Percentiles rank a stretch among this genome's conserved stretches.
These are phyloP conservation scores for Macropodus opercularis DNA, from an alignment of 2,797 vertebrate species.

Conservation along the genomic window DNA sequence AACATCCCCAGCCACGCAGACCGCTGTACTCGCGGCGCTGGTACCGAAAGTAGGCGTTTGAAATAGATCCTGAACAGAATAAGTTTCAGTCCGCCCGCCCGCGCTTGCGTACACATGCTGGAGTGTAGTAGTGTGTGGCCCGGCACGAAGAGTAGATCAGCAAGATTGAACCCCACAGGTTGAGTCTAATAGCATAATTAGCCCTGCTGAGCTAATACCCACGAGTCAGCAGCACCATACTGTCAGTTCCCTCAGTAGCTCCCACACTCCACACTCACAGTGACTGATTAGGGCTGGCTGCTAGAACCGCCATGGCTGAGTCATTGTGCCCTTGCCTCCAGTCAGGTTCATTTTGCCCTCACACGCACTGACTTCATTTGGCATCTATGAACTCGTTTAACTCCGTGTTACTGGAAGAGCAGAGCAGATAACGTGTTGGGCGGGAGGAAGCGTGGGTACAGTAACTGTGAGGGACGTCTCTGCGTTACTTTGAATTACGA, in stretches of 20 bases:
- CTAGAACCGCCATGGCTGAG: constrained; percentile 47
- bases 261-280: constrained; percentile 27
- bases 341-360: constrained; percentile 61
- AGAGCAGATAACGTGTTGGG: constrained; percentile 15
- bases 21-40: not conserved
- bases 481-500: constrained; percentile 21
- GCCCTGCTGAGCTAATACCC: constrained; percentile 54
- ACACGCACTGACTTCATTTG: constrained; percentile 52
- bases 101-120: not conserved
- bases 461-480: constrained; percentile 34
- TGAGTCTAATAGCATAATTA: constrained; percentile 56
- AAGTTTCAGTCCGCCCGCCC: too few species aligned
- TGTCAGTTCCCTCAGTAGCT: constrained; percentile 47
- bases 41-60: not conserved
- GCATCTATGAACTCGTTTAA: constrained; percentile 60
- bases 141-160: constrained; percentile 22
- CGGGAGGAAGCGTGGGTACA: constrained; percentile 20
- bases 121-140: constrained; percentile 16
- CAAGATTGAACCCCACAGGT: constrained; percentile 42
- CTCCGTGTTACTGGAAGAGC: constrained; percentile 38
- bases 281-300: constrained; percentile 61
- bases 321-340: constrained; percentile 65
- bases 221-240: constrained; percentile 47
- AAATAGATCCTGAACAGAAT: not conserved
- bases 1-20: too few species aligned